A percentile compares a stretch with the other conserved stretches of the same genome.
These are phyloP conservation scores for Erpetoichthys calabaricus DNA, from an alignment of 2,797 vertebrate genomes.

Conservation along the genomic window DNA sequence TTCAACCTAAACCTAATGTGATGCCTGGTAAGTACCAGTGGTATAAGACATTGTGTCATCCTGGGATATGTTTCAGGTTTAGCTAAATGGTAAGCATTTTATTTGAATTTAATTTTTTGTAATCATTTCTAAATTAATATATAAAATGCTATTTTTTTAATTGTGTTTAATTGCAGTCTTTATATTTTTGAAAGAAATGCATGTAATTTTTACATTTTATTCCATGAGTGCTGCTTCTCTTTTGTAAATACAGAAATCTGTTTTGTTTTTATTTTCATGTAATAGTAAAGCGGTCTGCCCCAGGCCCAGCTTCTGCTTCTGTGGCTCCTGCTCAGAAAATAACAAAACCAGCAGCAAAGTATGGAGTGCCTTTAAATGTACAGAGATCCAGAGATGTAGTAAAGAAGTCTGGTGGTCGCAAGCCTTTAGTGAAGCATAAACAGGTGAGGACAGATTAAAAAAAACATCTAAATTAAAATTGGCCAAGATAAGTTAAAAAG, in stretches of 20 bases:
- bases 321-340: slow-evolving; percentile 71
- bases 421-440: slow-evolving; percentile 56
- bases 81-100: slow-evolving; percentile 25
- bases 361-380: slow-evolving; percentile 83
- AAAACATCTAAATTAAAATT: too few species aligned
- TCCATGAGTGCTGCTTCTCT: background rate
- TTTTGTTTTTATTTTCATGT: too few species aligned
- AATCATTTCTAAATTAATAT: too few species aligned
- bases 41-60: slow-evolving; percentile 10
- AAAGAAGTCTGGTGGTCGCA: slow-evolving; percentile 64
- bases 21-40: slow-evolving; percentile 50
- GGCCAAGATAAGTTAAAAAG: too few species aligned
- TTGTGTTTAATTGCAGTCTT: too few species aligned
- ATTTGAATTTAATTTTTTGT: background rate
- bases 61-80: too few species aligned
- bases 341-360: slow-evolving; percentile 92
- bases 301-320: slow-evolving; percentile 43
- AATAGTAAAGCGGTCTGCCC: slow-evolving; percentile 66
- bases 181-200: too few species aligned
- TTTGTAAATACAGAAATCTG: background rate
- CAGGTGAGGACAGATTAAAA: slow-evolving; percentile 43
- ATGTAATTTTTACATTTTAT: background rate
- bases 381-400: slow-evolving; percentile 53
- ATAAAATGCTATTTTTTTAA: too few species aligned
- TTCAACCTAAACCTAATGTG: slow-evolving; percentile 49